Evolutionary conservation across 1,140 invertebrate species (phyloP), one percentile per base, ranked within the genome.

Genomic region (Neoseiulus cucumeris): DNA sequence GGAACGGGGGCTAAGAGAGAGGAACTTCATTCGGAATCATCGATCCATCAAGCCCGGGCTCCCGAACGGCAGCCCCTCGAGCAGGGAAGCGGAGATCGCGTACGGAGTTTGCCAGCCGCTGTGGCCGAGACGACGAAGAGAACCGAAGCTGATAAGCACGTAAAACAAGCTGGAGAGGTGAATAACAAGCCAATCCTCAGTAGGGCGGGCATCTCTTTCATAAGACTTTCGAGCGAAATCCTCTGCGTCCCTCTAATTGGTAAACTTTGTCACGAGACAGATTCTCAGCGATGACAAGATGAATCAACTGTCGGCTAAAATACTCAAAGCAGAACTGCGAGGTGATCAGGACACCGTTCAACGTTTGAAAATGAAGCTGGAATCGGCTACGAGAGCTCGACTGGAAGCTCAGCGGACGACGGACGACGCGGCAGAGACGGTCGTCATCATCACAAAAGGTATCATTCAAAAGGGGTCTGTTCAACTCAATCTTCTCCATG

Each of bases 271-370:
- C 22, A 14, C 14, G 17, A 33, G 25, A 41, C n/a, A 73, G 79
- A 77, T 79, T 69, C 69, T 83, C 18, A 82, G 83, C 39, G 84
- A 90, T 74, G 82, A 86, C 72, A 85, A 93, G 74, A 83, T 92
- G 79, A 94, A 94, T 78, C 82, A 84, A 69, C 72, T 96, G 12
- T 87, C 83, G 22, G 88, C 90, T 17, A 90, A 87, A 77, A 82
- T 91, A 67, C 76, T 94, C 0, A 91, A 91, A 78, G 91, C 91
- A 30, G 89, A 94, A 81, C 82, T 91, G 55, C 69, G 91, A 78
- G 90, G 89, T 44, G 84, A 94, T 74, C 75, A 74, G 76, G 80
- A 81, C 68, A 72, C 87, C 64, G 84, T 83, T 1, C 71, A 73
- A 33, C 79, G 87, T 72, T 75, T 94, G 6, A 89, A 89, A 78